Percentiles rank a stretch among this genome's conserved stretches.
These are phyloP conservation scores for Cataglyphis albicans DNA, from an alignment of 2,888 invertebrate genomes.

Conservation along the genomic window DNA sequence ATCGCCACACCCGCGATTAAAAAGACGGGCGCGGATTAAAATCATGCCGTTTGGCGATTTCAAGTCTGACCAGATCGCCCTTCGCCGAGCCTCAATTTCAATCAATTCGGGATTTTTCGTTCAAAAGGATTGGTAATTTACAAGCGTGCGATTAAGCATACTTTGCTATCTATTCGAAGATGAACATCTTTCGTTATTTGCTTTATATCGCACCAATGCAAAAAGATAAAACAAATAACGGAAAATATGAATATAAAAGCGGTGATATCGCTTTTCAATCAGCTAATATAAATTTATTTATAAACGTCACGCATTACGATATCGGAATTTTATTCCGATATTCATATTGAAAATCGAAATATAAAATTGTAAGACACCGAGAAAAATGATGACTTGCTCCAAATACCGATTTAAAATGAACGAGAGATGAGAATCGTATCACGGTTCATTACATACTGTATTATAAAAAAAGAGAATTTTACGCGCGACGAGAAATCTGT, in stretches of 20 bases:
- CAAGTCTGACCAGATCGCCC: background rate
- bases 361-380: background rate
- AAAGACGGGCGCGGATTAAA: slow-evolving; percentile 74
- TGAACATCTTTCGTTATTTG: background rate
- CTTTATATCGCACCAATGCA: background rate
- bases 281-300: background rate
- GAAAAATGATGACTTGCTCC: background rate
- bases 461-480: background rate
- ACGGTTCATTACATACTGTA: background rate
- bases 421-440: background rate
- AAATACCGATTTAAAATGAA: background rate
- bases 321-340: slow-evolving; percentile 5
- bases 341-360: background rate
- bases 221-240: background rate
- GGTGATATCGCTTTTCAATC: background rate
- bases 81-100: background rate
- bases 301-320: background rate
- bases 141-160: background rate
- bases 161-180: background rate
- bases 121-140: background rate
- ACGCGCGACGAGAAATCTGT: slow-evolving; percentile 5
- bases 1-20: slow-evolving; percentile 74
- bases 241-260: background rate
- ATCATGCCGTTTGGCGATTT: slow-evolving; percentile 60
- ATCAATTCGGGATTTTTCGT: background rate